Conservation (phyloP, 1,140 invertebrate genomes). For the Brachionus asplanchnoidis region DNA sequence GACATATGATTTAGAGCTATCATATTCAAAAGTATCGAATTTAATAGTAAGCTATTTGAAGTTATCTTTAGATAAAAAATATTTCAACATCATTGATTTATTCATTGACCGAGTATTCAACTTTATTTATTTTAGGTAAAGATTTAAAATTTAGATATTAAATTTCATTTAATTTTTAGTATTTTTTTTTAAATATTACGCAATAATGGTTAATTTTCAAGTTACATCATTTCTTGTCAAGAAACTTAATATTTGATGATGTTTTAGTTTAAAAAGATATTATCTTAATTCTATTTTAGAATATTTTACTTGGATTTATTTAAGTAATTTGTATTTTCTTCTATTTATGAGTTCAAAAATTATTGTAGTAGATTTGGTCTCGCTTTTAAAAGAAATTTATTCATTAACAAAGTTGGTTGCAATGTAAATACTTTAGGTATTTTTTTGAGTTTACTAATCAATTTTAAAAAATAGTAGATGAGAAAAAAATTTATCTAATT, state of each 20-base stretch:
- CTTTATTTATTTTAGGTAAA: not conserved
- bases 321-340: too few relatives aligned
- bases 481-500: too few relatives aligned
- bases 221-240: not conserved
- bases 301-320: too few relatives aligned
- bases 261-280: too few relatives aligned
- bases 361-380: too few relatives aligned
- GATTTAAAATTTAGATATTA: not conserved
- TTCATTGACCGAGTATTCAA: not conserved
- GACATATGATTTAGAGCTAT: conserved; percentile 2
- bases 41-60: not conserved
- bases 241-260: not conserved
- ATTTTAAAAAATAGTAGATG: too few relatives aligned
- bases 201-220: not conserved
- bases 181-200: not conserved
- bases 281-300: too few relatives aligned
- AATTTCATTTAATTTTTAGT: not conserved
- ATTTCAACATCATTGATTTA: not conserved
- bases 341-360: too few relatives aligned
- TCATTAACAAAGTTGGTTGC: too few relatives aligned
- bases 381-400: too few relatives aligned
- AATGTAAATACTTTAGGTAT: too few relatives aligned
- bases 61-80: not conserved
- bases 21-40: not conserved
- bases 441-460: too few relatives aligned